Percentiles rank a stretch among this genome's conserved stretches.
Conservation (phyloP, 2,797 vertebrate species). For the Melopsittacus undulatus region DNA sequence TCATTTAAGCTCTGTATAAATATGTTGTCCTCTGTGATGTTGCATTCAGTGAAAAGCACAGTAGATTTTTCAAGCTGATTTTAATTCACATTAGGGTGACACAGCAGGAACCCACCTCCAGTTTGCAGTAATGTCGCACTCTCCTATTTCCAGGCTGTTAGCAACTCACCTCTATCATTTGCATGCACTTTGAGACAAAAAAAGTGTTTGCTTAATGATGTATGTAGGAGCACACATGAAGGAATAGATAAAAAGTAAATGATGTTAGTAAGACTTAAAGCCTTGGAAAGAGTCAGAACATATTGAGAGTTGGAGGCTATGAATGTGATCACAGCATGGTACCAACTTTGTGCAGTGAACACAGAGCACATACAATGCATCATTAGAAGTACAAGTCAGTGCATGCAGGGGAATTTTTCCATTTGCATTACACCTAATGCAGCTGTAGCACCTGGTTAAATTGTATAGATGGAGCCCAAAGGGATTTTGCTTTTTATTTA, state of each 20-base stretch:
- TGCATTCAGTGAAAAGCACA: background rate
- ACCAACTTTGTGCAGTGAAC: background rate
- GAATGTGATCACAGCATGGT: background rate
- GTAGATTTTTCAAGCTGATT: background rate
- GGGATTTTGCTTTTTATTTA: background rate
- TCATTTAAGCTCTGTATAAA: background rate
- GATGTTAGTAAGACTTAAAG: background rate
- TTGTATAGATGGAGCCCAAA: background rate
- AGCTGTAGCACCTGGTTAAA: background rate
- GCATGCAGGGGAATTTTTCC: background rate
- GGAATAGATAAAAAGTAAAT: background rate
- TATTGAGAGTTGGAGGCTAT: background rate
- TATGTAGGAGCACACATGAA: background rate
- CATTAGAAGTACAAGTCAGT: background rate
- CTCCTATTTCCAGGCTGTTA: background rate
- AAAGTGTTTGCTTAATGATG: background rate
- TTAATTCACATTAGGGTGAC: background rate
- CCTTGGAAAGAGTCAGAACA: background rate
- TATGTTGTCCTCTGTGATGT: background rate
- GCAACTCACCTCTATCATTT: background rate
- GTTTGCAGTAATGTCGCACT: background rate
- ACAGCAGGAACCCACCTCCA: background rate
- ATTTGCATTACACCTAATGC: background rate
- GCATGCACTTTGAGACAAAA: background rate
- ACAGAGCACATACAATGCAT: background rate